Conservation (phyloP, 1,140 invertebrate genomes). For the Aphelinus certus region DNA sequence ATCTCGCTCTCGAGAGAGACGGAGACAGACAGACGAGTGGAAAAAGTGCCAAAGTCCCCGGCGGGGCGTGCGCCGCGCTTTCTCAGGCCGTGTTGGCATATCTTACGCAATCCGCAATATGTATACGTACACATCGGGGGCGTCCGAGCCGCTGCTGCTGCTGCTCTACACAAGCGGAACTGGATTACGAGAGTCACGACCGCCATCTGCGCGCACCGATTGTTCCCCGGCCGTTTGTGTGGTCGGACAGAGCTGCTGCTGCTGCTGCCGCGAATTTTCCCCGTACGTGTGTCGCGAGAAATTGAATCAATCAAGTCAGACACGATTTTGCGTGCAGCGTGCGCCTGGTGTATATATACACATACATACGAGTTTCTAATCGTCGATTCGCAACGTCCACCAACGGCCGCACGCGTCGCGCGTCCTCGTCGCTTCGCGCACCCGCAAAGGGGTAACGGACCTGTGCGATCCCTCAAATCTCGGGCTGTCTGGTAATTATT, state of each 20-base stretch:
- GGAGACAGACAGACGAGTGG: not conserved
- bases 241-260: not conserved
- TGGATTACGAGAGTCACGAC: constrained; percentile 32
- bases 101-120: not conserved
- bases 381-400: no score
- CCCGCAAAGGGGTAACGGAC: no score
- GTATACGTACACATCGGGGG: no score
- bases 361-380: no score
- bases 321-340: not conserved
- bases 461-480: no score
- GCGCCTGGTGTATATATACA: not conserved
- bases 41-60: constrained; percentile 2
- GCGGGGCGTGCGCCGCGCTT: not conserved
- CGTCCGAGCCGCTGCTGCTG: no score
- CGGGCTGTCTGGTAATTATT: no score
- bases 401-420: no score
- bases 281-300: no score
- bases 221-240: not conserved
- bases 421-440: no score
- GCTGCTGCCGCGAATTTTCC: not conserved
- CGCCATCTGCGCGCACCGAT: not conserved
- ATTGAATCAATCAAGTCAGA: no score
- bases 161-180: constrained; percentile 6
- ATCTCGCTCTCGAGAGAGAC: not conserved
- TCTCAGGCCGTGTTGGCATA: constrained; percentile 8